Evolutionary conservation across 2,113 vertebrate species (phyloP).

Genomic region (Chloropsis hardwickii): DNA sequence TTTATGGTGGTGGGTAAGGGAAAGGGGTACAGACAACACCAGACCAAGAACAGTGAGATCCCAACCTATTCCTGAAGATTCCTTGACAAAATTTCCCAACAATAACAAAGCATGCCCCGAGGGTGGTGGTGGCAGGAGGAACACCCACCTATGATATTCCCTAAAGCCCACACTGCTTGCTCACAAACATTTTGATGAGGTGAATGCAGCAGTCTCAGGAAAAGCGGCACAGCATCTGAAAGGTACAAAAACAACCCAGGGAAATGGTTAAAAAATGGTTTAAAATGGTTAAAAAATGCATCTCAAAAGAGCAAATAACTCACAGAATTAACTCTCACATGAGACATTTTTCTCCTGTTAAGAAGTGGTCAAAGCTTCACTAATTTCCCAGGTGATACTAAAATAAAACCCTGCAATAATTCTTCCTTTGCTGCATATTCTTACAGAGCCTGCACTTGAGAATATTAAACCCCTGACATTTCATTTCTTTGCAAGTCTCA

Average conservation of each 20-base stretch:
- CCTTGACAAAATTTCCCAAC: not conserved
- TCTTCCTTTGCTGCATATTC: not conserved
- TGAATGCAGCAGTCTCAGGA: slow-evolving; percentile 91
- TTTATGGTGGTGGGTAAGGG: not conserved
- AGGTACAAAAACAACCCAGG: not conserved
- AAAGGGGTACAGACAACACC: not conserved
- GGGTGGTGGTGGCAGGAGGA: not conserved
- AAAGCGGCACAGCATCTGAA: slow-evolving; percentile 94
- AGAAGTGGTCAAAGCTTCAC: not conserved
- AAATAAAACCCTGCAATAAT: not conserved
- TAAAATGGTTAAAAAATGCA: not conserved
- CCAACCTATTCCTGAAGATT: not conserved
- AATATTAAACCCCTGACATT: not conserved
- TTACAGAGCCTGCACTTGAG: not conserved
- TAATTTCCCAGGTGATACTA: not conserved
- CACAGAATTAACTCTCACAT: not conserved
- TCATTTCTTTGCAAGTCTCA: not conserved
- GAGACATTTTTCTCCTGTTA: not conserved
- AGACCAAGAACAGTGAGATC: fast-evolving
- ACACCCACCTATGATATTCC: slow-evolving; percentile 95
- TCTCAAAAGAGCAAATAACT: not conserved
- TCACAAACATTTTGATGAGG: slow-evolving; percentile 98
- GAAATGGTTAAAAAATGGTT: not conserved
- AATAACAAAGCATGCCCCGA: not conserved
- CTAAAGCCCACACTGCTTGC: slow-evolving; percentile 96